Base-by-base conservation (phyloP, 2,888 invertebrate species). In the Watsonalla binaria region DNA sequence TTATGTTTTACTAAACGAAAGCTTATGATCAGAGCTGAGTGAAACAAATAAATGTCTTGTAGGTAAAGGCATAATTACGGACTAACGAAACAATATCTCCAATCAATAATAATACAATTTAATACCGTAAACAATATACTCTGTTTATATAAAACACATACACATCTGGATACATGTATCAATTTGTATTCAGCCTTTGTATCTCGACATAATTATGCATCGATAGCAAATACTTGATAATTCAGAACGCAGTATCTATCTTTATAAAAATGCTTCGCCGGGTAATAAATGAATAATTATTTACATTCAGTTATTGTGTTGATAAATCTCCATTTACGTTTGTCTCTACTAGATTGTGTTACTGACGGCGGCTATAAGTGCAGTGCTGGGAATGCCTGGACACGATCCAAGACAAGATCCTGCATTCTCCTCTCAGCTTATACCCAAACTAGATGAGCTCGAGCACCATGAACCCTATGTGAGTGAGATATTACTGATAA, bases 371-470 rank as follows among this genome's bases (percentile, higher is more conserved):
- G 11, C 35, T 2, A 52, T 45, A 0, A 15, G 24, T 7, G 54
- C 51, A n/a, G 53, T 55, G 48, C 54, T 77, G 75, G 60, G 76
- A 74, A 45, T 59, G 78, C 39, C 73, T 75, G 70, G 51, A 45
- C 57, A 57, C 11, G 58, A 83, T 24, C 24, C 24, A 24, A 24
- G 2, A 76, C 48, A 89, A 82, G 46, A 65, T 80, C 37, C 74
- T 79, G 62, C 62, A 5, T 58, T 55, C 49, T 66, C 68, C 8
- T 66, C 68, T 7, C 68, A 68, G 52, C 62, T 60, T 53, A 56
- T 71, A 69, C 51, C 69, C 53, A 48, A 70, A 65, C 9, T 71
- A 64, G 35, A 13, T 58, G 72, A 33, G 11, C 45, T 52, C 8
- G 37, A 56, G 24, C 11, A 52, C 24, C 54, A 57, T 48, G 57